phyloP scores from a whole-genome alignment of 2,888 invertebrate species.

The Cheilosia urbana region DNA sequence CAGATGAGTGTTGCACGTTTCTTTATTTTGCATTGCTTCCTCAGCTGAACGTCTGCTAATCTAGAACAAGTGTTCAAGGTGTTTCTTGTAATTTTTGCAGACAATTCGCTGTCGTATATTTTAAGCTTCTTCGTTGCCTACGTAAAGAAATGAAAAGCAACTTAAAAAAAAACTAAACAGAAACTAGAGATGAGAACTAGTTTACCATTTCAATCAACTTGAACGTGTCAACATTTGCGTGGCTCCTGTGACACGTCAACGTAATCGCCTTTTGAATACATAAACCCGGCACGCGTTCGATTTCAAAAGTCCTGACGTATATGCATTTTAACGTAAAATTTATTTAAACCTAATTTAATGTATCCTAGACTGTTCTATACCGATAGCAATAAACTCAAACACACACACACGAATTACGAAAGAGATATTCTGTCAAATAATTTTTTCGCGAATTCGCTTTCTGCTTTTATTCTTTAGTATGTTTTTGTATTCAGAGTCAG shows the following conservation, averaged over 20 bases:
- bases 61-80: too few relatives aligned
- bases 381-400: constrained; percentile 45
- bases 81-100: too few relatives aligned
- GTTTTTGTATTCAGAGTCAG: constrained; percentile 49
- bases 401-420: constrained; percentile 42
- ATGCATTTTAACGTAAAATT: constrained; percentile 41
- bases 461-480: constrained; percentile 52
- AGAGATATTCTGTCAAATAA: constrained; percentile 44
- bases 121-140: too few relatives aligned
- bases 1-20: not conserved
- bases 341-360: constrained; percentile 51
- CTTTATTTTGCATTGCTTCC: too few relatives aligned
- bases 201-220: too few relatives aligned
- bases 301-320: constrained; percentile 36
- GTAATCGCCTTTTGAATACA: not conserved
- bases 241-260: not conserved
- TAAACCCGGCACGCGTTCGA: not conserved
- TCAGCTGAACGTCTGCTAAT: too few relatives aligned
- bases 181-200: too few relatives aligned
- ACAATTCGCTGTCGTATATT: too few relatives aligned
- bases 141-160: not conserved
- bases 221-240: too few relatives aligned
- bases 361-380: constrained; percentile 44
- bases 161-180: not conserved
- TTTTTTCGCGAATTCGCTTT: constrained; percentile 46